phyloP scores from a whole-genome alignment of 2,888 invertebrate species.

The Amiota minor region DNA sequence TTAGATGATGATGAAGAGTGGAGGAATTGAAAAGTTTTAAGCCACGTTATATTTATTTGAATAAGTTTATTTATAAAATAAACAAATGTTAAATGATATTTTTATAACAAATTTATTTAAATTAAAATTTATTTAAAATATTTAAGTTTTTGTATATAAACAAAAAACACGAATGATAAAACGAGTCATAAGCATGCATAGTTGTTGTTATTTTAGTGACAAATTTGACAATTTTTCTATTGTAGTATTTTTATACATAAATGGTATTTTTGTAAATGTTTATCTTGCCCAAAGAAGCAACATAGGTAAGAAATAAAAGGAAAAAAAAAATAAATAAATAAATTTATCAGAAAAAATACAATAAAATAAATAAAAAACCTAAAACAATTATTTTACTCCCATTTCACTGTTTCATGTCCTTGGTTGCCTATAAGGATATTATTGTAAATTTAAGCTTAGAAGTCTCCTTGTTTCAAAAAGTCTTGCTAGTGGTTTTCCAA shows the following conservation, averaged over 20 bases:
- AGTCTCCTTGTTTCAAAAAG: too few relatives aligned
- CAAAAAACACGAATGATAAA: not conserved
- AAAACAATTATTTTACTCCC: too few relatives aligned
- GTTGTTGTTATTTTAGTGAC: conserved; percentile 65
- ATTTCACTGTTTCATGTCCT: too few relatives aligned
- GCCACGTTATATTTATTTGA: too few relatives aligned
- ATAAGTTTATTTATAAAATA: conserved; percentile 31
- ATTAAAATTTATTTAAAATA: too few relatives aligned
- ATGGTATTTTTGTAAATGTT: conserved; percentile 48
- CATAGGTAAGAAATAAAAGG: conserved; percentile 53
- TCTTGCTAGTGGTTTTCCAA: too few relatives aligned
- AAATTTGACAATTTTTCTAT: conserved; percentile 45
- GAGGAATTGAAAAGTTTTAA: too few relatives aligned
- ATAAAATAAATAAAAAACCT: too few relatives aligned
- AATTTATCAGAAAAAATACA: not conserved
- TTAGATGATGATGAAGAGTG: not conserved
- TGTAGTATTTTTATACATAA: conserved; percentile 51
- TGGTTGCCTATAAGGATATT: too few relatives aligned
- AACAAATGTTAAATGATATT: conserved; percentile 46
- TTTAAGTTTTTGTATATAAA: not conserved
- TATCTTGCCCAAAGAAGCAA: conserved; percentile 72
- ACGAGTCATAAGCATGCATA: conserved; percentile 56
- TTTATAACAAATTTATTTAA: too few relatives aligned
- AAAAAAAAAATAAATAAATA: conserved; percentile 44
- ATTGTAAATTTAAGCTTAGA: too few relatives aligned